Evolutionary conservation across 92 coral and sea anemone genomes (phyloP), one percentile per base, ranked within the genome.

Genomic region (Parazoanthus atlanticus): DNA sequence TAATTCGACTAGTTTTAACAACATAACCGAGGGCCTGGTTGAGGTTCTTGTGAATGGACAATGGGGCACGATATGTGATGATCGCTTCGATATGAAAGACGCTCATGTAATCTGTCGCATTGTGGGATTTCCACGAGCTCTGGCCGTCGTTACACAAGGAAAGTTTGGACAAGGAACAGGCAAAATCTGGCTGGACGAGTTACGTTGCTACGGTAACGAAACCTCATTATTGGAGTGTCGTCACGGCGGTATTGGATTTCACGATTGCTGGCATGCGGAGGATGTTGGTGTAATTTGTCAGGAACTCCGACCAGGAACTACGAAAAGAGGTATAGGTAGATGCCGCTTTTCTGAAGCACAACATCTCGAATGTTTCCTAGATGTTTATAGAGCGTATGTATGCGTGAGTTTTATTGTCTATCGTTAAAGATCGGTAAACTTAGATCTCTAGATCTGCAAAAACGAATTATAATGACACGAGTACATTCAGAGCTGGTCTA

Each of bases 21-120:
- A 81, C 56, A 13, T 41, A 6, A 65, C 86, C 9, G 86, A 82
- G 8, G 86, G 86, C 3, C 19, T 66, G 47, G 58, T 82, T 4
- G 86, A 82, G 19, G 33, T 82, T 80, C 15, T 80, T 52, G 25
- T 58, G 41, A 80, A 80, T 56, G 84, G 84, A 54, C 41, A 80
- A 32, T 80, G 84, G 84, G 84, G 84, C 15, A 80, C 84, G 28
- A 33, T 80, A 52, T 80, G 84, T 21, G 84, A 80, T 54, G 84
- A 80, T 80, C 12, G 28, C 28, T 80, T 80, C 72, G 84, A 80
- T 23, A 56, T 43, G 40, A 56, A 56, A 6, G 84, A 52, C 28
- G 84, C 71, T 31, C 38, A 80, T 80, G 71, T 80, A 9, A 19
- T 80, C 43, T 80, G 84, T n/a, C 71, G 84, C 1, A 80, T 32